Evolutionary conservation across 1,140 invertebrate genomes (phyloP).

Genomic region (Atta texana): DNA sequence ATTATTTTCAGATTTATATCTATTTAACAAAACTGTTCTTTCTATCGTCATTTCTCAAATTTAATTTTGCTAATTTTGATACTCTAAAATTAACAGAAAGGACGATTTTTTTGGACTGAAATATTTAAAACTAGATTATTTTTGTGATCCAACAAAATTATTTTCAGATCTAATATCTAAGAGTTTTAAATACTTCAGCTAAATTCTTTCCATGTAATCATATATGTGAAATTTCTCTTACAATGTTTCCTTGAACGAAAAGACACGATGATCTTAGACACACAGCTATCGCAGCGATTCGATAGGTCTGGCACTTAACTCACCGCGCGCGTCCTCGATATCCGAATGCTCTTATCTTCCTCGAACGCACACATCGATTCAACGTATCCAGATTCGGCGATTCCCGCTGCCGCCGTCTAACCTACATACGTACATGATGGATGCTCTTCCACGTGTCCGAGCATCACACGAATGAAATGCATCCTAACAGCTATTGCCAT

Average conservation of each 20-base stretch:
- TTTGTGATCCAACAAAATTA: no score
- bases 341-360: slow-evolving; percentile 55
- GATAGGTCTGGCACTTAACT: slow-evolving; percentile 46
- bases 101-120: no score
- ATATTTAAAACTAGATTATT: no score
- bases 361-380: slow-evolving; percentile 68
- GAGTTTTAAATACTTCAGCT: no score
- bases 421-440: slow-evolving; percentile 48
- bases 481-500: slow-evolving; percentile 3
- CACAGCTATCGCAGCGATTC: slow-evolving; percentile 18
- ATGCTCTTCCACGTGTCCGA: slow-evolving; percentile 56
- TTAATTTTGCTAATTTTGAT: background rate
- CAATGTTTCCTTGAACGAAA: background rate
- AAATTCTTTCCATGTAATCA: no score
- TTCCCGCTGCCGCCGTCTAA: slow-evolving; percentile 55
- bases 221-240: slow-evolving; percentile 1
- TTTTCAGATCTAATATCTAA: no score
- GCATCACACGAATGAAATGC: slow-evolving; percentile 37
- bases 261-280: background rate
- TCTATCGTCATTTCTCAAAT: background rate
- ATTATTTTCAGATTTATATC: no score
- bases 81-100: background rate
- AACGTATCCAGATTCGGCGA: slow-evolving; percentile 56
- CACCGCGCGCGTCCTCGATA: slow-evolving; percentile 48
- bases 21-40: no score